Base-by-base conservation (phyloP, 2,888 invertebrate genomes). In the Drosophila paucipuncta region DNA sequence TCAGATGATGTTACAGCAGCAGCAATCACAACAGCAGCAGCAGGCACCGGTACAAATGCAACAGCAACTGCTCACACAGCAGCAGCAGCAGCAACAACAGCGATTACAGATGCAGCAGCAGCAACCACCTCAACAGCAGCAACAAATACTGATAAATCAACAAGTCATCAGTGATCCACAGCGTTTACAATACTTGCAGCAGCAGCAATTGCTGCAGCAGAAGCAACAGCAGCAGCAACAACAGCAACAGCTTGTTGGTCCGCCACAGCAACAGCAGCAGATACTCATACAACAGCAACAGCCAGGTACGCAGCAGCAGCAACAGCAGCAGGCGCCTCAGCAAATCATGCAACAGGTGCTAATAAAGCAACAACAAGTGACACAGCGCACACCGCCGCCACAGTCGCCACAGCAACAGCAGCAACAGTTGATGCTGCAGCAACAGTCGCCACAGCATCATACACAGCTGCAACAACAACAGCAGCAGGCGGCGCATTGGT, bases 361-460 rank as follows among this genome's bases (percentile, higher is more conserved):
- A 31, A 86, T 93, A 11, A 92, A 93, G 64, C 93, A 92, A 57
- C 93, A 92, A 60, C 92, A 92, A 57, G 79, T 91, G 70, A 84
- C 89, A 5, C 92, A 92, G 41, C 92, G 91, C 16, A 91, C 92
- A 30, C 90, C 92, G 7, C 91, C 92, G 3, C 91, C 92, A 6
- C 92, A 90, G 64, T 90, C 89, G 22, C 90, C 90, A 28, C 91
- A 89, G 62, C 84, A 83, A 60, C 92, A 94, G 28, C 91, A 90
- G 43, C 91, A 91, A 78, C 95, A 96, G 82, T 94, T 95, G 37
- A 94, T 95, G 33, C 95, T 95, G 91, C 96, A 96, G 80, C 94
- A 94, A 49, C 94, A 89, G 71, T 91, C 92, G 4, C 91, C 91
- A 1, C 92, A 92, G 37, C 91, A 89, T 43, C 92, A 91, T 62